phyloP scores from a whole-genome alignment of 2,113 vertebrate genomes.

The Zosterops hypoxanthus region DNA sequence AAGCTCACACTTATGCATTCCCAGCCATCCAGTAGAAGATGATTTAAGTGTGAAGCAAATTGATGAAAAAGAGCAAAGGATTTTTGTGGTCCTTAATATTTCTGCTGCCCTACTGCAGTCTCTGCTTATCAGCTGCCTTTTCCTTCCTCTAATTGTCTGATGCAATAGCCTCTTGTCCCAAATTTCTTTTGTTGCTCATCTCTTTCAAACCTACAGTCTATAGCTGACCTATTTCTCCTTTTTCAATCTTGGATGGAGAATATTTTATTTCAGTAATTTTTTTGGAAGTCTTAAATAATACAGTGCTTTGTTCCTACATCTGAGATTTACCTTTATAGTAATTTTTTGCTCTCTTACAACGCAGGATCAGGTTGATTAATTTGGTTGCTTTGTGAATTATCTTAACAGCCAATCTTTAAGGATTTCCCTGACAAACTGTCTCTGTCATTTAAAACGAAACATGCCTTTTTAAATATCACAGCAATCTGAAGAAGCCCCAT shows the following conservation, averaged over 20 bases:
- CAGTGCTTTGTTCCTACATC: background rate
- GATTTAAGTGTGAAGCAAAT: background rate
- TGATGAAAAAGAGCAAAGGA: background rate
- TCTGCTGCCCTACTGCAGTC: background rate
- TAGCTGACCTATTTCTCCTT: slow-evolving; percentile 32
- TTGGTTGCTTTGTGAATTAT: background rate
- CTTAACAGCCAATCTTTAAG: background rate
- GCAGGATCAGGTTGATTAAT: background rate
- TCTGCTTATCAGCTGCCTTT: background rate
- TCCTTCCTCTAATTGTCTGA: slow-evolving; percentile 26
- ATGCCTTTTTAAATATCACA: background rate
- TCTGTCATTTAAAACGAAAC: background rate
- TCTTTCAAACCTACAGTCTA: background rate
- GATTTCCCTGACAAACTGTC: background rate
- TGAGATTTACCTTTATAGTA: background rate
- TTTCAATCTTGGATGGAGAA: background rate
- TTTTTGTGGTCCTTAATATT: background rate
- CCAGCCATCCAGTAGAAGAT: background rate
- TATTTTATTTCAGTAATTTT: background rate
- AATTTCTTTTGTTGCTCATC: slow-evolving; percentile 1
- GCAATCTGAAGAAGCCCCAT: background rate
- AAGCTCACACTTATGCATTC: background rate
- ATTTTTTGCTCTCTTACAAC: background rate
- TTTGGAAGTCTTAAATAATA: background rate
- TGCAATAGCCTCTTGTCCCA: background rate